phyloP scores from a whole-genome alignment of 2,113 vertebrate genomes.

The Cygnus atratus region DNA sequence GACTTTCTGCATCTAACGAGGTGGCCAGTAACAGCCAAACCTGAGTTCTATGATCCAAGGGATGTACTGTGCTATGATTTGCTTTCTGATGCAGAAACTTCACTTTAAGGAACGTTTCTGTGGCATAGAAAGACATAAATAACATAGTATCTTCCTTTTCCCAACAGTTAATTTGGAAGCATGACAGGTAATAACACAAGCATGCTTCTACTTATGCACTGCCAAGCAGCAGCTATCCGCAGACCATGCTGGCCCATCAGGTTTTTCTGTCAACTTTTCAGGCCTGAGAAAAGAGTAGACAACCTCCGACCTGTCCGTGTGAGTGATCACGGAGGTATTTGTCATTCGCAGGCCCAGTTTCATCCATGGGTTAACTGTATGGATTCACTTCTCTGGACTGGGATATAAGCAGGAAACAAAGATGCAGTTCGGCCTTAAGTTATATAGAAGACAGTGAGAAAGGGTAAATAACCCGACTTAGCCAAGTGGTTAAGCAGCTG shows the following conservation, averaged over 20 bases:
- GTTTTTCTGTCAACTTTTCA: not conserved
- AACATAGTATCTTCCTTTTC: not conserved
- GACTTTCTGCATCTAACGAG: not conserved
- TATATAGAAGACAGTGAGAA: not conserved
- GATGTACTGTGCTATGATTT: not conserved
- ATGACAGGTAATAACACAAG: not conserved
- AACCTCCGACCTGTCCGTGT: not conserved
- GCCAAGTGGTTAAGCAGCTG: not conserved
- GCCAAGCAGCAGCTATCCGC: not conserved
- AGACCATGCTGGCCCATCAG: not conserved
- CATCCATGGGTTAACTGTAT: not conserved
- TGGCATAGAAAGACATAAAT: not conserved
- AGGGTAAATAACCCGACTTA: not conserved
- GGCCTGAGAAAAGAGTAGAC: not conserved
- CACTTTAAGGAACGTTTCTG: not conserved
- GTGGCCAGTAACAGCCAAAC: not conserved
- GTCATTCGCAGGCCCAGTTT: not conserved
- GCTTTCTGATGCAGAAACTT: not conserved
- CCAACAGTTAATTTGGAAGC: not conserved
- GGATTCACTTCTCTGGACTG: not conserved
- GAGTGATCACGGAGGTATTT: not conserved
- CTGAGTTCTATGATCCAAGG: not conserved
- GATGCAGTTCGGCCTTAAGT: not conserved
- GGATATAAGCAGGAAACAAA: not conserved
- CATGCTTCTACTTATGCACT: fast-evolving